Evolutionary conservation across 2,888 invertebrate species (phyloP), one percentile per base, ranked within the genome.

Genomic region (Masnerella sp.): DNA sequence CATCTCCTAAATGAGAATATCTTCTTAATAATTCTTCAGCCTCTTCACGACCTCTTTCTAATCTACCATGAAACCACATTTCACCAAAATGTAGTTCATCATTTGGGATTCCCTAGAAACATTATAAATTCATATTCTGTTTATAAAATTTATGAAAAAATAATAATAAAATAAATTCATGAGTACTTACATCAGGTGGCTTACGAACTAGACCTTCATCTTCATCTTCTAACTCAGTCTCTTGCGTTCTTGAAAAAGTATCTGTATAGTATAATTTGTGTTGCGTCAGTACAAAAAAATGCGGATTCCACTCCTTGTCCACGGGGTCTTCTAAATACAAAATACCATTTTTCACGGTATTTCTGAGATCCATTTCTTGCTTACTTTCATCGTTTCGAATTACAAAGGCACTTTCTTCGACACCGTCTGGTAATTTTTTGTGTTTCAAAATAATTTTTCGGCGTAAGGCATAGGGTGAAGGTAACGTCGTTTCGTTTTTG

Each of bases 41-140:
- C 76, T 92, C 91, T 84, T 95, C 95, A 0, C 96, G 94, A 82
- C 96, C 95, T 17, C 93, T 94, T 11, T 93, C 91, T 30, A 97
- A 88, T 85, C 93, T 93, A 0, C 97, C 96, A 84, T 97, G 97
- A 84, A 96, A 97, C 97, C 97, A 97, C 84, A 94, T 94, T 87
- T 97, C 97, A 17, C 94, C 93, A 83, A 95, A 96, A 88, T 97
- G 97, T 74, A 97, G 87, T 84, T 97, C 97, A 62, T 96, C 95
- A 80, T 95, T 95, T 0, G 94, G 93, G 7, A 95, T 90, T 62
- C 91, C 92, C 80, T 91, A 64, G 34, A 56, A 71, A 43, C 40
- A 52, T 25, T 43, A 30, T n/a, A 54, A 28, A 34, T 56, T 12
- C 12, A 22, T 7, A 25, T 61, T 18, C 30, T 2, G 45, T 15